A percentile compares a stretch with the other conserved stretches of the same genome.
These are phyloP conservation scores for Tragulus kanchil DNA, from an alignment of 2,113 vertebrate species.

Conservation along the genomic window DNA sequence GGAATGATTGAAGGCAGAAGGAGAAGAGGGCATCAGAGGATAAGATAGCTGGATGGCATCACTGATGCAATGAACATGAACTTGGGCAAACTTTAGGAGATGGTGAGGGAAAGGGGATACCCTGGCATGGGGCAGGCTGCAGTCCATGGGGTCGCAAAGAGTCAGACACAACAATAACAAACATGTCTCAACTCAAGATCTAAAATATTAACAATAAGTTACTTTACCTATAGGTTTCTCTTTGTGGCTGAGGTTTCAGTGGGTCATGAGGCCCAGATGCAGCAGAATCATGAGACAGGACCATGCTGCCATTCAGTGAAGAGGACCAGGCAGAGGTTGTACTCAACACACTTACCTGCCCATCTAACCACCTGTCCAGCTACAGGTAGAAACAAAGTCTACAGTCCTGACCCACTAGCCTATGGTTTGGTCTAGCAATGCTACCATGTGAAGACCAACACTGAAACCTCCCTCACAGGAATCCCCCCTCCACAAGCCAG, in stretches of 20 bases:
- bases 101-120: too few relatives aligned
- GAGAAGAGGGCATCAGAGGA: too few relatives aligned
- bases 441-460: background rate
- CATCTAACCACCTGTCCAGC: background rate
- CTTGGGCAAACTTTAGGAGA: too few relatives aligned
- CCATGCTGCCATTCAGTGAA: background rate
- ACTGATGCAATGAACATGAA: too few relatives aligned
- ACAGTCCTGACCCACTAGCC: background rate
- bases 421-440: too few relatives aligned
- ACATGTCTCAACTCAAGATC: background rate
- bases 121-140: too few relatives aligned
- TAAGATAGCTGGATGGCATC: too few relatives aligned
- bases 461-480: background rate
- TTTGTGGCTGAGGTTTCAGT: background rate
- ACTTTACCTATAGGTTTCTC: background rate
- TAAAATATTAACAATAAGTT: conserved; percentile 31
- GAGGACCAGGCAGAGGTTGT: background rate
- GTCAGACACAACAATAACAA: background rate
- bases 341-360: background rate
- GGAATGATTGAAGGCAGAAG: too few relatives aligned
- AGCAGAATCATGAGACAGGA: background rate
- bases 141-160: too few relatives aligned
- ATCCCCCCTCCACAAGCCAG: background rate
- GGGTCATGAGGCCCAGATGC: background rate
- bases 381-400: background rate